phyloP scores from a whole-genome alignment of 2,113 vertebrate species.

The Gracilinanus agilis region DNA sequence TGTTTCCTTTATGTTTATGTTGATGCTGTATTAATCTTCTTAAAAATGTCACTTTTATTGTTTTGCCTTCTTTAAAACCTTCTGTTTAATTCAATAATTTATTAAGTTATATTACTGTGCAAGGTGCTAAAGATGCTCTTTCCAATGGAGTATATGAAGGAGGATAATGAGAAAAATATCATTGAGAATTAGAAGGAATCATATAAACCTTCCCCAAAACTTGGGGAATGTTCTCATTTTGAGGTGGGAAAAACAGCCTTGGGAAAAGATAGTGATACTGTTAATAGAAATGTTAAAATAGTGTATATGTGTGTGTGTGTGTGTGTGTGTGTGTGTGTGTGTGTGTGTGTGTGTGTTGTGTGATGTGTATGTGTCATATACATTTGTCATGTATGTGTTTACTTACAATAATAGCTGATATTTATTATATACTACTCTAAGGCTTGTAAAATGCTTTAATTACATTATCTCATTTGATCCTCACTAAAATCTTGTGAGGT shows the following conservation, averaged over 20 bases:
- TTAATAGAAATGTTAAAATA: neutral
- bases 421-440: neutral
- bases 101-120: neutral
- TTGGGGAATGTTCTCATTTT: neutral
- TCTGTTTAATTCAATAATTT: neutral
- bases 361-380: too few relatives aligned
- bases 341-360: too few relatives aligned
- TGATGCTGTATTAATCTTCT: neutral
- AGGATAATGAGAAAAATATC: neutral
- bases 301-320: too few relatives aligned
- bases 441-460: neutral
- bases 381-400: neutral
- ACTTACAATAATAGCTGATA: neutral
- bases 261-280: neutral
- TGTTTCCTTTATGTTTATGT: neutral
- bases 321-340: too few relatives aligned
- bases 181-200: neutral
- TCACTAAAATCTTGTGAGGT: neutral
- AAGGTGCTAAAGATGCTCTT: neutral
- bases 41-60: neutral
- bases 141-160: neutral
- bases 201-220: neutral
- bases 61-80: neutral
- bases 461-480: neutral
- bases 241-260: neutral